Conservation (phyloP, 2,113 vertebrate genomes). For the Bos javanicus region DNA sequence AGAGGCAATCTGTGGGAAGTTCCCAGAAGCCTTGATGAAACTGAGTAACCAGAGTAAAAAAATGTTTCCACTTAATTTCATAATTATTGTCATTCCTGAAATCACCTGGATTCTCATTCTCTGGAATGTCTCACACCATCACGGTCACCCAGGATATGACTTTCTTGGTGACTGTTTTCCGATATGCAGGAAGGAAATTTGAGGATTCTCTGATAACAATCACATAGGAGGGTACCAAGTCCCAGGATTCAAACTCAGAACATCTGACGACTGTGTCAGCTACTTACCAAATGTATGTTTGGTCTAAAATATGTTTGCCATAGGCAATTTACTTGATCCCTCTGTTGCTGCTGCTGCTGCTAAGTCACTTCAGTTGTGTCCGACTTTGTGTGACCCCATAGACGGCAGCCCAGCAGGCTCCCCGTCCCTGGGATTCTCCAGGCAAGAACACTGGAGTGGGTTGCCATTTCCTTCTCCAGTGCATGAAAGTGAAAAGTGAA, state of each 20-base stretch:
- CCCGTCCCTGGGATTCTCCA: too few species aligned
- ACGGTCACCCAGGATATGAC: background rate
- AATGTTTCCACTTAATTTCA: background rate
- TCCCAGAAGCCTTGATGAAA: background rate
- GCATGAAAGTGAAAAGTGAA: too few species aligned
- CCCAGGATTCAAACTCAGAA: background rate
- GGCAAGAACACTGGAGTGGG: too few species aligned
- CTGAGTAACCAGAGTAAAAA: background rate
- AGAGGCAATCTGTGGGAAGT: background rate
- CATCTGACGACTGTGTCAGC: background rate
- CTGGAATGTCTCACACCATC: background rate
- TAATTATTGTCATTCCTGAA: background rate
- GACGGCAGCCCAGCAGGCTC: too few species aligned
- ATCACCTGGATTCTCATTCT: background rate
- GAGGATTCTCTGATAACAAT: background rate
- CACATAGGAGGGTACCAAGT: background rate
- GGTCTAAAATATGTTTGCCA: background rate
- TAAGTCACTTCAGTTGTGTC: too few species aligned
- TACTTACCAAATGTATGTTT: background rate
- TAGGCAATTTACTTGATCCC: background rate
- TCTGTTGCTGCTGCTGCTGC: background rate
- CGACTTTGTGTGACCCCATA: too few species aligned
- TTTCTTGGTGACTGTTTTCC: background rate
- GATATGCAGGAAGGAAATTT: background rate
- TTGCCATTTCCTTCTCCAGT: too few species aligned